Conservation (phyloP, 2,888 invertebrate species). For the Graphium colonna region DNA sequence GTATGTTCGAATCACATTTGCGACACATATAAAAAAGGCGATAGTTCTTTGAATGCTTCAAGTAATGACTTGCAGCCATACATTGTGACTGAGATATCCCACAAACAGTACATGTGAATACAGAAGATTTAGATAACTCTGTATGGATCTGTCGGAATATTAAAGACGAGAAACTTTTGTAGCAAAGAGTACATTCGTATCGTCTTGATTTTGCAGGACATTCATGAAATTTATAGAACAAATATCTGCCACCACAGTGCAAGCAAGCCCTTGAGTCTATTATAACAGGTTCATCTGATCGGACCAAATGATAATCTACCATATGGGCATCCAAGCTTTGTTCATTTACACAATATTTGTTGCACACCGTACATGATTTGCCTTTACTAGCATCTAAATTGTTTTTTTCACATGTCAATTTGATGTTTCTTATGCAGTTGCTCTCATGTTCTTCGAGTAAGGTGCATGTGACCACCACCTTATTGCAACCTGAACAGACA, state of each 20-base stretch:
- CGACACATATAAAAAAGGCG: background rate
- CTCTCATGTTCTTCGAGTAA: background rate
- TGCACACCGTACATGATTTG: background rate
- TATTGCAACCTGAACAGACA: background rate
- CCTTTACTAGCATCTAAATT: background rate
- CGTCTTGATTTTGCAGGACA: background rate
- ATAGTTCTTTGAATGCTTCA: conserved; percentile 2
- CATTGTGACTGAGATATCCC: background rate
- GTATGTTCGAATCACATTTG: background rate
- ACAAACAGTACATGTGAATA: background rate
- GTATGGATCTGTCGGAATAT: background rate
- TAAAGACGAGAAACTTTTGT: background rate
- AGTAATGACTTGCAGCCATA: background rate
- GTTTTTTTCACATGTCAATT: too few species aligned
- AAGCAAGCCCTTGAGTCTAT: background rate
- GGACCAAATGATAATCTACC: background rate
- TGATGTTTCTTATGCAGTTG: background rate
- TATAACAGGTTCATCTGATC: background rate
- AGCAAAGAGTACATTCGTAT: background rate
- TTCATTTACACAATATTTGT: background rate
- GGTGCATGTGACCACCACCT: background rate
- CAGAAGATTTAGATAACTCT: background rate
- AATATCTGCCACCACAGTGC: background rate
- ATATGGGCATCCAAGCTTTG: background rate
- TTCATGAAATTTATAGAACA: background rate